Percentiles rank a stretch among this genome's conserved stretches.
phyloP scores from a whole-genome alignment of 2,113 vertebrate species.

The Felis chaus region DNA sequence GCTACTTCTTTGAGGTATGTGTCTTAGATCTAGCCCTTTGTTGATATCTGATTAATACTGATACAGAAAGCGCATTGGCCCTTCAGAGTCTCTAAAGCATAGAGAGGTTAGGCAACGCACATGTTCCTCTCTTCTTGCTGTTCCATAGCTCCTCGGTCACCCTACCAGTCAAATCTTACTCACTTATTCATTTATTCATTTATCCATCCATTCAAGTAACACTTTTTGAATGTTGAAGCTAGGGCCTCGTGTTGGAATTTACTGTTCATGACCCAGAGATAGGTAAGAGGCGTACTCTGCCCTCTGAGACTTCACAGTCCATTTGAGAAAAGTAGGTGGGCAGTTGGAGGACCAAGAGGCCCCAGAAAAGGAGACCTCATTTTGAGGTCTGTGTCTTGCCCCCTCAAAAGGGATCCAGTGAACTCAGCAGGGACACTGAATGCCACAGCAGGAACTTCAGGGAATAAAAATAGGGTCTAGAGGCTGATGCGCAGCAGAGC shows the following conservation, averaged over 20 bases:
- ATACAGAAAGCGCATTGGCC: neutral
- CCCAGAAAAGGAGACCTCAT: neutral
- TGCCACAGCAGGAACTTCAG: neutral
- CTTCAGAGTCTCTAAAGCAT: neutral
- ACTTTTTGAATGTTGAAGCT: neutral
- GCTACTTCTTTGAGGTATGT: neutral
- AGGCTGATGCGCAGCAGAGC: neutral
- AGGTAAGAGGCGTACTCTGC: neutral
- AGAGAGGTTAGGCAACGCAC: neutral
- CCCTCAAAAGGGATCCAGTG: neutral
- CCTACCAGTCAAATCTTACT: neutral
- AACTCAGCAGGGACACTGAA: neutral
- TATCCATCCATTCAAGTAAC: neutral
- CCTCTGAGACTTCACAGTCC: neutral
- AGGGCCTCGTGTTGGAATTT: neutral
- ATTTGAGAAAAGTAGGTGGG: neutral
- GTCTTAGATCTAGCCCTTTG: neutral
- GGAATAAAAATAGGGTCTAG: neutral
- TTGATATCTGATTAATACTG: neutral
- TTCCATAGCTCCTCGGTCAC: neutral
- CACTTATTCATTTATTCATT: neutral
- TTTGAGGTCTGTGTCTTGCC: neutral
- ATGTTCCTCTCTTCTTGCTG: neutral
- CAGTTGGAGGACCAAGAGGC: neutral
- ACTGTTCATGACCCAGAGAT: neutral